Evolutionary conservation across 2,888 invertebrate species (phyloP).

Genomic region (Aleiodes alternator): DNA sequence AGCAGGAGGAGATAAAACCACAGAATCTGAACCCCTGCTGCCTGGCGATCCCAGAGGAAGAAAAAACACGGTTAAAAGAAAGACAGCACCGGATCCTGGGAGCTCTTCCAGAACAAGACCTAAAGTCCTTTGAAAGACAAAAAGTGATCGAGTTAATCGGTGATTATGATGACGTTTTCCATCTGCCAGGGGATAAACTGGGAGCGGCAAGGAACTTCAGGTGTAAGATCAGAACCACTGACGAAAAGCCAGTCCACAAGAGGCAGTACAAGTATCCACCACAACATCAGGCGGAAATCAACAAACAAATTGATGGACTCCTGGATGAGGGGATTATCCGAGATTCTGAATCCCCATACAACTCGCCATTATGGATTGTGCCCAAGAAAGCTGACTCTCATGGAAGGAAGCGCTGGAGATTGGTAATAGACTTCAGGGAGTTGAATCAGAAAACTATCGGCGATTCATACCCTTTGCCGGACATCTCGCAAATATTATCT

Average conservation of each 20-base stretch:
- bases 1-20: too few relatives aligned
- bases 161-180: too few relatives aligned
- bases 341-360: slow-evolving; percentile 49
- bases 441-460: slow-evolving; percentile 55
- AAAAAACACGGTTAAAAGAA: too few relatives aligned
- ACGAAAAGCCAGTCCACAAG: background rate
- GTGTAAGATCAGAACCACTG: background rate
- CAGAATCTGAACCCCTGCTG: too few relatives aligned
- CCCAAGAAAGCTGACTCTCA: slow-evolving; percentile 55
- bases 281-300: background rate
- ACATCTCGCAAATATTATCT: slow-evolving; percentile 55
- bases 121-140: background rate
- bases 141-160: too few relatives aligned
- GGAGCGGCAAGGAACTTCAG: too few relatives aligned
- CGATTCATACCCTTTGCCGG: slow-evolving; percentile 55
- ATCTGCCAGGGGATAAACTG: background rate
- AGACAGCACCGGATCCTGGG: too few relatives aligned
- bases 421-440: slow-evolving; percentile 56
- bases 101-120: too few relatives aligned
- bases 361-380: slow-evolving; percentile 52
- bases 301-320: background rate
- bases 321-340: background rate
- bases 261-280: background rate
- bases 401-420: slow-evolving; percentile 50
- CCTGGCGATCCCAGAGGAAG: too few relatives aligned